Evolutionary conservation across 2,113 vertebrate genomes (phyloP), one percentile per base, ranked within the genome.

Genomic region (Platichthys stellatus): DNA sequence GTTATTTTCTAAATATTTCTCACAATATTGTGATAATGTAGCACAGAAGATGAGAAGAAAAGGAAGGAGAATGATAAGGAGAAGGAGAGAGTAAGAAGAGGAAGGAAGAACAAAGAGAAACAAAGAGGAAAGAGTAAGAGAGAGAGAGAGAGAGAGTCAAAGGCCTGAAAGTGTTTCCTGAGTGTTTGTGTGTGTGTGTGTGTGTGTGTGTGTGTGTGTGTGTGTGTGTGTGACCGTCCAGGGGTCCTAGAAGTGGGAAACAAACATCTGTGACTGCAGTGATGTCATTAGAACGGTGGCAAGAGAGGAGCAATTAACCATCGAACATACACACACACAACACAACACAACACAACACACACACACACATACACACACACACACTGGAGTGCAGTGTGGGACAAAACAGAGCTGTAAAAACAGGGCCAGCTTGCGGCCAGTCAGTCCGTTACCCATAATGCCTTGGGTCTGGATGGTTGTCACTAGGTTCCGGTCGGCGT

Each of bases 401-500:
- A 94, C 93, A 95, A 96, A 95, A 94, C 95, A 93, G 94, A 94
- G 94, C 95, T 92, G 95, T 94, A 96, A 98, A 98, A 97, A 97
- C 95, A 94, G 91, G 95, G 96, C 96, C 97, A 98, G 97, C 96
- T 97, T 98, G 96, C 90, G 75, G 93, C 94, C 96, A 96, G 97
- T 95, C 96, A 96, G 97, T 95, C 97, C 95, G 95, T 93, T 98
- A 96, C 97, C 96, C 97, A 98, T 94, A 96, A 96, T 96, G 93
- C 97, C 94, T 84, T 89, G 94, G 95, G 96, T 86, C 95, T 47
- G 95, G 96, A 99, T 99, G 95, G 96, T 99, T 99, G 97, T 97
- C 98, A 97, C 95, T 97, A 96, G 96, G 95, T 96, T 98, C 96
- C 96, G 96, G 98, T 99, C 96, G 97, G 96, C 97, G 96, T 97